phyloP scores from a whole-genome alignment of 2,113 vertebrate species.

The Chascanopsetta lugubris region DNA sequence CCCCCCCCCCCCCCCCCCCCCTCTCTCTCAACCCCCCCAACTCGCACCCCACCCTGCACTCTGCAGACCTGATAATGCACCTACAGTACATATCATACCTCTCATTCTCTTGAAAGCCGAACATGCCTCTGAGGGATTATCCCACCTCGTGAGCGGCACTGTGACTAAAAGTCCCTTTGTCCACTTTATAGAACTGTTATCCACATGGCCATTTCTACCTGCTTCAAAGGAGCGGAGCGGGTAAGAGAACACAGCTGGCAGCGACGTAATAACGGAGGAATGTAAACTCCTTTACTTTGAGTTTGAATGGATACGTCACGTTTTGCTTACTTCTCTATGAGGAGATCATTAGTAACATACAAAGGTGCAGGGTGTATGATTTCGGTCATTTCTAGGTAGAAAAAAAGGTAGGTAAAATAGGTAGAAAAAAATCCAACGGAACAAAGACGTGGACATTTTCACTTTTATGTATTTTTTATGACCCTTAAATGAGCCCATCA shows the following conservation, averaged over 20 bases:
- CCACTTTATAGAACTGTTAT: slow-evolving; percentile 24
- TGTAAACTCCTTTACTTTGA: neutral
- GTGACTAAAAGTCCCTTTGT: slow-evolving; percentile 38
- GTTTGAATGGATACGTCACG: neutral
- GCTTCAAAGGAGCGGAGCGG: neutral
- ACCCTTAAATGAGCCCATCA: too few relatives aligned
- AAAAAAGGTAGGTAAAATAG: too few relatives aligned
- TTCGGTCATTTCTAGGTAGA: too few relatives aligned
- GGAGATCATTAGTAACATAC: neutral
- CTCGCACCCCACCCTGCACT: slow-evolving; percentile 20
- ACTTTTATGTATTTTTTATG: too few relatives aligned
- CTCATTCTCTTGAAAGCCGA: slow-evolving; percentile 42
- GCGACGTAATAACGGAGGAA: neutral
- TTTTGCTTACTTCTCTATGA: neutral
- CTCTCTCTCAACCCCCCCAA: too few relatives aligned
- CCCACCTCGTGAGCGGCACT: slow-evolving; percentile 40
- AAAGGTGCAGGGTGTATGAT: too few relatives aligned
- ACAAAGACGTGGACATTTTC: too few relatives aligned
- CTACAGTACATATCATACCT: slow-evolving; percentile 27
- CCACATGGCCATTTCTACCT: slow-evolving; percentile 8
- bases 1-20: too few relatives aligned
- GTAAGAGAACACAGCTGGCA: neutral
- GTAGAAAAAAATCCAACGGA: too few relatives aligned
- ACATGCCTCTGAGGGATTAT: slow-evolving; percentile 50
- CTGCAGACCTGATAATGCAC: slow-evolving; percentile 41